Evolutionary conservation across 2,113 vertebrate genomes (phyloP).

Genomic region (Oceanodroma tethys): DNA sequence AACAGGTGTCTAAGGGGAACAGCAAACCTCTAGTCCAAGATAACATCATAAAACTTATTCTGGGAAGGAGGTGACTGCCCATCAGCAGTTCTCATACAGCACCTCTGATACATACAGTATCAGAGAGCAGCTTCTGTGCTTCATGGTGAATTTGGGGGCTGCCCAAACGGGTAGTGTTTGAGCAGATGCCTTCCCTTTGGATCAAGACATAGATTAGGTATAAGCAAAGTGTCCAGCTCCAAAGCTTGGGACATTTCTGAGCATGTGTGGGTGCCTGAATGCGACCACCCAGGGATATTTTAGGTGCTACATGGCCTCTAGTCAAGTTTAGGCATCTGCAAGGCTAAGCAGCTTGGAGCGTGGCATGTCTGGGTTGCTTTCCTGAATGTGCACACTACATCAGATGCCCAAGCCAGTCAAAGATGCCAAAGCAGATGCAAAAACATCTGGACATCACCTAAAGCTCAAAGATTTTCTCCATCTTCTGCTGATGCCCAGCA

Average conservation of each 20-base stretch:
- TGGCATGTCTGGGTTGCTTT: neutral
- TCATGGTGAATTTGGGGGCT: neutral
- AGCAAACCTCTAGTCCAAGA: neutral
- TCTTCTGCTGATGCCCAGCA: neutral
- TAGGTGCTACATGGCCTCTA: neutral
- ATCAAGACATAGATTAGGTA: neutral
- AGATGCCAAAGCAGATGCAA: neutral
- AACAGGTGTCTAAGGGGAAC: neutral
- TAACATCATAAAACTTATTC: neutral
- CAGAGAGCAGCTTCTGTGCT: neutral
- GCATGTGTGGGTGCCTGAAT: neutral
- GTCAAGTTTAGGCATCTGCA: neutral
- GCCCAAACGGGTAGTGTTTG: accelerated
- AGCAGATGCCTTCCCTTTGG: neutral
- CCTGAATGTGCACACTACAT: neutral
- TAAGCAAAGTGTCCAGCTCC: neutral
- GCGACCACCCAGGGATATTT: neutral
- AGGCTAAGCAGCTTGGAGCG: neutral
- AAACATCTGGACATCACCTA: neutral
- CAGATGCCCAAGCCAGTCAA: neutral
- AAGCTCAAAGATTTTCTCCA: neutral
- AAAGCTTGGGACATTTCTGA: neutral
- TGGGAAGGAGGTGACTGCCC: neutral
- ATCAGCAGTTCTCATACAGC: neutral
- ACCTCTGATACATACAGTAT: neutral